phyloP scores from a whole-genome alignment of 2,113 vertebrate species.

The Aramus guarauna region DNA sequence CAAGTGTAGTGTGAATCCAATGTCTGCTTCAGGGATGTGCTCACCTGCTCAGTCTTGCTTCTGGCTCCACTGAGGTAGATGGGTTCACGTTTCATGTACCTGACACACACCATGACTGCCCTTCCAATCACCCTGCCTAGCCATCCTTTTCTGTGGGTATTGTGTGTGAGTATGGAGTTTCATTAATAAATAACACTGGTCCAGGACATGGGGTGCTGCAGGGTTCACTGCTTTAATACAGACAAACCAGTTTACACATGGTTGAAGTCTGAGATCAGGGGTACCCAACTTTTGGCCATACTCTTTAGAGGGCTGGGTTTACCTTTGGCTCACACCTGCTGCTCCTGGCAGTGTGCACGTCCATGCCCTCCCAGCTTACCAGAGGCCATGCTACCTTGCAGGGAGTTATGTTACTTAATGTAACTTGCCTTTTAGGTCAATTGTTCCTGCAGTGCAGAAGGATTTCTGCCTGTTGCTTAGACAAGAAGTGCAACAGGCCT shows the following conservation, averaged over 20 bases:
- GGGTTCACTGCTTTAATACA: neutral
- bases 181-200: neutral
- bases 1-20: neutral
- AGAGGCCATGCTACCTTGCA: fast-evolving
- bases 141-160: neutral
- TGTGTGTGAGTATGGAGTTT: neutral
- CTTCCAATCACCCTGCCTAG: neutral
- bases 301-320: neutral
- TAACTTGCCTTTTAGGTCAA: neutral
- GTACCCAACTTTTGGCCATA: neutral
- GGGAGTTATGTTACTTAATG: neutral
- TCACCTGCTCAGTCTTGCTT: neutral
- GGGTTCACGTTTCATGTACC: neutral
- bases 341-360: neutral
- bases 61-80: neutral
- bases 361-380: neutral
- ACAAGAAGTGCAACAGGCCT: fast-evolving
- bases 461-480: neutral
- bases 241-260: neutral
- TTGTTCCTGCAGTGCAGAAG: neutral
- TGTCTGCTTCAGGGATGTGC: neutral
- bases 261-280: neutral
- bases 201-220: neutral
- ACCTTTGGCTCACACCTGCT: neutral
- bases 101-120: neutral